Evolutionary conservation across 2,888 invertebrate genomes (phyloP).

Genomic region (Ectemnius cavifrons): DNA sequence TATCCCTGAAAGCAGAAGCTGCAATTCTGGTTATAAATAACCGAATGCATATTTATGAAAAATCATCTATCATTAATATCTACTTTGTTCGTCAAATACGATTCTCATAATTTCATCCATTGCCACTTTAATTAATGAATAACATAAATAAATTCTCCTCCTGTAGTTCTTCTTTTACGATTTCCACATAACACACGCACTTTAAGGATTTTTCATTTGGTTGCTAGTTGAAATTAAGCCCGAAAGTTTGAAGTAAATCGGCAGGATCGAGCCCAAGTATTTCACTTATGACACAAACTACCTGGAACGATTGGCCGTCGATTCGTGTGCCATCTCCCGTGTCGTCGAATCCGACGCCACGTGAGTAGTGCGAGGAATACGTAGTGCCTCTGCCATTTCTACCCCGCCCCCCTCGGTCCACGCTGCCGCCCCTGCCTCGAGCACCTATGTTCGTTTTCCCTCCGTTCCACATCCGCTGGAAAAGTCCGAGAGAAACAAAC

Average conservation of each 20-base stretch:
- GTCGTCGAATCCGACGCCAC: slow-evolving; percentile 78
- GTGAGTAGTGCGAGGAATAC: slow-evolving; percentile 75
- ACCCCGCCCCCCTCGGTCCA: slow-evolving; percentile 76
- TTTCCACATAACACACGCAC: too few relatives aligned
- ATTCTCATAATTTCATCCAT: too few relatives aligned
- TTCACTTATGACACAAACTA: slow-evolving; percentile 33
- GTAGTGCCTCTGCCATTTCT: slow-evolving; percentile 76
- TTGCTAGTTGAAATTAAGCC: not conserved
- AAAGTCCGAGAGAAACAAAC: slow-evolving; percentile 31
- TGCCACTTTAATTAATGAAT: too few relatives aligned
- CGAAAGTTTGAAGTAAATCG: too few relatives aligned
- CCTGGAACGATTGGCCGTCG: slow-evolving; percentile 72
- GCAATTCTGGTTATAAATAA: not conserved
- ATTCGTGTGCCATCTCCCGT: slow-evolving; percentile 74
- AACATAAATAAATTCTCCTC: too few relatives aligned
- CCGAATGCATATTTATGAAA: not conserved
- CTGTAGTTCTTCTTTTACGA: too few relatives aligned
- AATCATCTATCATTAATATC: too few relatives aligned
- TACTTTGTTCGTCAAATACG: too few relatives aligned
- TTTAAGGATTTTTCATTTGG: not conserved
- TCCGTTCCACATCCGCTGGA: slow-evolving; percentile 81
- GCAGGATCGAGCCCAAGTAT: too few relatives aligned
- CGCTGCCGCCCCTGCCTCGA: slow-evolving; percentile 76
- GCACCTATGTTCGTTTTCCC: slow-evolving; percentile 79
- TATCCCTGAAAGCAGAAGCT: too few relatives aligned